Evolutionary conservation across 2,797 vertebrate species (phyloP), one percentile per base, ranked within the genome.

Genomic region (Acanthurus tractus): DNA sequence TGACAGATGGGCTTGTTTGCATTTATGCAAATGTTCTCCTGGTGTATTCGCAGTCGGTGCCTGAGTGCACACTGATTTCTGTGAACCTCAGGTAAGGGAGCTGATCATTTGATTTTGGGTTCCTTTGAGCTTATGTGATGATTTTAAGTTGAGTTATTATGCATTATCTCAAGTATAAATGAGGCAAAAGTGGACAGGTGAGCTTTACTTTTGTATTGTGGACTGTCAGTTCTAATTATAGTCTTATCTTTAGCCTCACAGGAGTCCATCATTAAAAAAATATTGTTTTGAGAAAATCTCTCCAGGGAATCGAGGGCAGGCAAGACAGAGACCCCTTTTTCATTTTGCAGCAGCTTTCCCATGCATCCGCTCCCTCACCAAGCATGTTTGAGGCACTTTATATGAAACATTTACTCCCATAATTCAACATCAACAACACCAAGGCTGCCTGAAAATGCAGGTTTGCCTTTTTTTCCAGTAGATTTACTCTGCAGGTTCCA

Each of bases 1-100:
- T 61, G 77, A 73, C 88, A 91, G 88, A 91, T 92, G 89, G 84
- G 52, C 79, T 75, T 59, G 34, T 91, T 90, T 90, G 85, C 81
- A 92, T 87, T 81, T 74, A 90, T 89, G 81, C 65, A 85, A 88
- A 90, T 90, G n/a, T 53, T 22, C 63, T 70, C 74, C 74, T 61
- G 40, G 34, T 70, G 50, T 72, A 42, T 85, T 79, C 86, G 66
- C 76, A 73, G 64, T 55, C 61, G 46, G 67, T 77, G 71, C n/a
- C 45, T 53, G 56, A 44, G 22, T 78, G 57, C 77, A 78, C 58
- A 46, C 74, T 57, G 70, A 78, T 79, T 48, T 61, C 57, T 68
- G 25, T 72, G 70, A 53, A 86, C 55, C 48, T 65, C 63, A 71
- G 62, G 69, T 67, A 25, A 55, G 56, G 10, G 14, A 63, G 23